Percentiles rank a stretch among this genome's conserved stretches.
phyloP scores from a whole-genome alignment of 2,113 vertebrate genomes.

The Tiliqua scincoides region DNA sequence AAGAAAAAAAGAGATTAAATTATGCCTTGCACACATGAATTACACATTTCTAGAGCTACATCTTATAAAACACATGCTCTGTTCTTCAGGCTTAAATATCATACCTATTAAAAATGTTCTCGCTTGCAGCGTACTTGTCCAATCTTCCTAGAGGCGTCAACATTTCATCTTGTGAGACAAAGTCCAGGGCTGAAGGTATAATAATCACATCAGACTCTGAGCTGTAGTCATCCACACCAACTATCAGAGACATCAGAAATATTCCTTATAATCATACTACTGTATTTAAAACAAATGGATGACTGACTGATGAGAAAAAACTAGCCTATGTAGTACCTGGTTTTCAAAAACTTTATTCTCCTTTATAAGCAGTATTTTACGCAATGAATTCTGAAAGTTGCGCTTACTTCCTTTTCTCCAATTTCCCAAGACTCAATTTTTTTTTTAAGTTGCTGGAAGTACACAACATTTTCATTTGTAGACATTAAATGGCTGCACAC shows the following conservation, averaged over 20 bases:
- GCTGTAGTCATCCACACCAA: slow-evolving; percentile 93
- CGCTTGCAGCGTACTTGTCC: slow-evolving; percentile 92
- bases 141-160: slow-evolving; percentile 90
- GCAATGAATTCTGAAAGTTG: neutral
- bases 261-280: slow-evolving; percentile 75
- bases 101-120: slow-evolving; percentile 93
- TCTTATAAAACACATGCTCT: neutral
- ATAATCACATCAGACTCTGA: slow-evolving; percentile 93
- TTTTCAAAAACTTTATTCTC: neutral
- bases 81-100: slow-evolving; percentile 21
- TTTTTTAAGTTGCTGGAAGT: neutral
- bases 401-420: slow-evolving; percentile 18
- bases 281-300: slow-evolving; percentile 62
- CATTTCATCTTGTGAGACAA: slow-evolving; percentile 95
- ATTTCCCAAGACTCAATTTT: neutral
- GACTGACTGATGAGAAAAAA: slow-evolving; percentile 53
- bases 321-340: slow-evolving; percentile 25
- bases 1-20: neutral
- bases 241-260: slow-evolving; percentile 90
- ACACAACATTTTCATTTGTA: neutral
- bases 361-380: neutral
- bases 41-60: slow-evolving; percentile 22
- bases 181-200: slow-evolving; percentile 93
- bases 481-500: neutral
- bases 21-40: slow-evolving; percentile 30